Conservation (phyloP, 1,140 invertebrate genomes). For the Piezodorus guildinii region DNA sequence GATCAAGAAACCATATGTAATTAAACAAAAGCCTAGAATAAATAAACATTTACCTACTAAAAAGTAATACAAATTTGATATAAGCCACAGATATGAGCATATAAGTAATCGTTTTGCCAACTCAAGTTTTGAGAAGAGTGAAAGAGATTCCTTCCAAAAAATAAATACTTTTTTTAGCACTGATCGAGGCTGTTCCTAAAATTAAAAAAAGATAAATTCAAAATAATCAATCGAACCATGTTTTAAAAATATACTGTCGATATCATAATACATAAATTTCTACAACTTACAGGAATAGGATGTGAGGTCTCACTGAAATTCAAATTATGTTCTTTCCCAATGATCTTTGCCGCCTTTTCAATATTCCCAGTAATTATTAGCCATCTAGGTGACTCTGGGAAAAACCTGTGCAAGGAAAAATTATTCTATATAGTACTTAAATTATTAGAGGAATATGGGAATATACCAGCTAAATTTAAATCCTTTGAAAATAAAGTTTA, state of each 20-base stretch:
- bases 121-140: constrained; percentile 28
- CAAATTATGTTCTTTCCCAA: constrained; percentile 10
- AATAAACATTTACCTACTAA: constrained; percentile 30
- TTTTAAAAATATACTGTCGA: too few relatives aligned
- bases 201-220: constrained; percentile 14
- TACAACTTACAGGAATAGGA: too few relatives aligned
- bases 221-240: too few relatives aligned
- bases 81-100: constrained; percentile 34
- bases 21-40: too few relatives aligned
- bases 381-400: constrained; percentile 41
- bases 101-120: constrained; percentile 31
- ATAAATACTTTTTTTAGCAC: constrained; percentile 19
- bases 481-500: too few relatives aligned
- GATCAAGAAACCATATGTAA: too few relatives aligned
- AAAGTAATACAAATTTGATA: constrained; percentile 40
- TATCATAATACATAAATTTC: too few relatives aligned
- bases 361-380: constrained; percentile 33
- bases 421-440: too few relatives aligned
- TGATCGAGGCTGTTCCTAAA: constrained; percentile 10
- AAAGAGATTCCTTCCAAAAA: constrained; percentile 17
- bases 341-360: constrained; percentile 31
- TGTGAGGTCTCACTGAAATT: background rate
- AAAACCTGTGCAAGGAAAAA: constrained; percentile 34
- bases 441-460: too few relatives aligned
- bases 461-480: too few relatives aligned